Base-by-base conservation (phyloP, 2,113 vertebrate species). In the Microtus pennsylvanicus region DNA sequence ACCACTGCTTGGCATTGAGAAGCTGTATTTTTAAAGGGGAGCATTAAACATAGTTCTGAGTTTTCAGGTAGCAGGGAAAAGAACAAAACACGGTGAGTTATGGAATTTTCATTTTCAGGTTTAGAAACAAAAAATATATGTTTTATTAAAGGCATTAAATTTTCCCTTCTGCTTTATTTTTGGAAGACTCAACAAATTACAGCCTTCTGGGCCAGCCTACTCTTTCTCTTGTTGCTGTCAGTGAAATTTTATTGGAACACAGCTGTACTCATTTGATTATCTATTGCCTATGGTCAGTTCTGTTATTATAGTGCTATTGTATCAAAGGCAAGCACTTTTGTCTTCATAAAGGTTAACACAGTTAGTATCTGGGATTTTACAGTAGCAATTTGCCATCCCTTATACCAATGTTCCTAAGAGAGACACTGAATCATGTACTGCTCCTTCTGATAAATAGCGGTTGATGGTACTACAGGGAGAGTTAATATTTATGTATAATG, bases 21-120 rank as follows among this genome's bases (percentile, higher is more conserved):
- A 83, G 26, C 12, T 45, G 14, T 83, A 72, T 30, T 95, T 93
- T 81, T 50, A 85, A 95, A 80, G 35, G 13, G 65, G 12, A 89
- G 12, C 7, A 75, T 42, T 82, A 55, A 87, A 90, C 87, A 92
- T 89, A 94, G 74, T 45, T 78, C 85, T 63, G 21, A 96, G 75
- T 78, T 94, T 80, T 55, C 86, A 87, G 45, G 63, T 80, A 92
- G 61, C 45, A 96, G 30, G 77, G 33, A 70, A 83, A 87, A 87
- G 35, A 70, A 55, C 8, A 94, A 87, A 96, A 61, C 7, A 80
- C 1, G 1, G 47, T 83, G 52, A 78, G 19, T 78, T 90, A 55
- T 50, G 77, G 30, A 81, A 61, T 70, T 90, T 93, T 96, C 21
- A 76, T n/a, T 80, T 55, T 17, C 14, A 80, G 26, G 52, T 72